Percentiles rank a stretch among this genome's conserved stretches.
These are phyloP conservation scores for Spondyliosoma cantharus DNA, from an alignment of 2,797 vertebrate species.

Conservation along the genomic window DNA sequence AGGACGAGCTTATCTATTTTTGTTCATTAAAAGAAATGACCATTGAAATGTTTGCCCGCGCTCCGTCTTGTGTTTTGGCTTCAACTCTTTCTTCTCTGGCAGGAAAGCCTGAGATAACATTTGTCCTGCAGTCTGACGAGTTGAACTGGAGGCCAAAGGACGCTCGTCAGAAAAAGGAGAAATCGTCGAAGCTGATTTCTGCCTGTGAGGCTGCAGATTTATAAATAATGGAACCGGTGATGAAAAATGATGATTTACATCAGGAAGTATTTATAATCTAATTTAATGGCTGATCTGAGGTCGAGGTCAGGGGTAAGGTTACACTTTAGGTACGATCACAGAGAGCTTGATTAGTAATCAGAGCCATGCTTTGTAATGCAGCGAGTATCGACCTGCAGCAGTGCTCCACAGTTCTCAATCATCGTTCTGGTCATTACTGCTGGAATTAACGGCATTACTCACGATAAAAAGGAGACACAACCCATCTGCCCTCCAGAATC, in stretches of 20 bases:
- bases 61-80: background rate
- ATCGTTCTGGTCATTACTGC: constrained; percentile 76
- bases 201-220: background rate
- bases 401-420: constrained; percentile 74
- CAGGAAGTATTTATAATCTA: constrained; percentile 35
- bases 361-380: constrained; percentile 57
- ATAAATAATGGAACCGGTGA: constrained; percentile 7
- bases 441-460: constrained; percentile 82
- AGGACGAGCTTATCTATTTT: constrained; percentile 17
- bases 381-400: constrained; percentile 71
- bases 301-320: constrained; percentile 66
- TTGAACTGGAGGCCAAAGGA: constrained; percentile 59
- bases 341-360: constrained; percentile 64
- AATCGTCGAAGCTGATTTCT: constrained; percentile 8
- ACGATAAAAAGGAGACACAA: constrained; percentile 75
- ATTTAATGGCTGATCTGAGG: constrained; percentile 41
- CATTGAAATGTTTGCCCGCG: constrained; percentile 15
- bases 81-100: constrained; percentile 13
- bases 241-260: constrained; percentile 46
- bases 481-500: constrained; percentile 75
- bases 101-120: constrained; percentile 71
- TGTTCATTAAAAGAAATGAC: constrained; percentile 22
- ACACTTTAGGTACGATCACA: constrained; percentile 49
- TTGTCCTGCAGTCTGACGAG: constrained; percentile 47
- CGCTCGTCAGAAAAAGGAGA: background rate